A percentile compares a stretch with the other conserved stretches of the same genome.
phyloP scores from a whole-genome alignment of 2,888 invertebrate genomes.

The Agrochola lychnidis region DNA sequence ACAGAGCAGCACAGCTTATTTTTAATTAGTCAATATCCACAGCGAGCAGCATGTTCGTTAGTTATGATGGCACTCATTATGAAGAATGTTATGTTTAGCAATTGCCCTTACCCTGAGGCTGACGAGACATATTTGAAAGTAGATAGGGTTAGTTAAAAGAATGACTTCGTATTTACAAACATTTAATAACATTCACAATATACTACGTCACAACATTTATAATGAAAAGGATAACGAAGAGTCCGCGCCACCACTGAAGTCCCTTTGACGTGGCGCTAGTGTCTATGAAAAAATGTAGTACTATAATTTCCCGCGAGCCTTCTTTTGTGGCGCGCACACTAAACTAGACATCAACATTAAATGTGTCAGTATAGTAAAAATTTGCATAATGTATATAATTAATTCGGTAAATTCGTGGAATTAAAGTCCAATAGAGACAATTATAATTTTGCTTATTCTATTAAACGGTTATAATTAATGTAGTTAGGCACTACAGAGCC shows the following conservation, averaged over 20 bases:
- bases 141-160: slow-evolving; percentile 2
- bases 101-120: neutral
- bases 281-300: too few species aligned
- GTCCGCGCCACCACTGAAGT: too few species aligned
- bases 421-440: neutral
- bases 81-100: neutral
- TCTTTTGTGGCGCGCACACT: too few species aligned
- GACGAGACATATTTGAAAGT: too few species aligned
- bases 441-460: neutral
- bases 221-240: neutral
- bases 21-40: neutral
- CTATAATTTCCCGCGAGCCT: too few species aligned
- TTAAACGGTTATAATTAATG: neutral
- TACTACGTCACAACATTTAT: slow-evolving; percentile 4
- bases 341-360: neutral
- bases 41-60: neutral
- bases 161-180: neutral
- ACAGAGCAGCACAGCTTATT: neutral
- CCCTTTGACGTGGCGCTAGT: too few species aligned
- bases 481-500: slow-evolving; percentile 2
- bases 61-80: too few species aligned
- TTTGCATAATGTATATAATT: slow-evolving; percentile 14
- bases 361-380: slow-evolving; percentile 19
- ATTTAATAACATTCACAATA: slow-evolving; percentile 8
- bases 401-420: neutral